Evolutionary conservation across 2,113 vertebrate genomes (phyloP).

Genomic region (Anarhynchus alexandrinus): DNA sequence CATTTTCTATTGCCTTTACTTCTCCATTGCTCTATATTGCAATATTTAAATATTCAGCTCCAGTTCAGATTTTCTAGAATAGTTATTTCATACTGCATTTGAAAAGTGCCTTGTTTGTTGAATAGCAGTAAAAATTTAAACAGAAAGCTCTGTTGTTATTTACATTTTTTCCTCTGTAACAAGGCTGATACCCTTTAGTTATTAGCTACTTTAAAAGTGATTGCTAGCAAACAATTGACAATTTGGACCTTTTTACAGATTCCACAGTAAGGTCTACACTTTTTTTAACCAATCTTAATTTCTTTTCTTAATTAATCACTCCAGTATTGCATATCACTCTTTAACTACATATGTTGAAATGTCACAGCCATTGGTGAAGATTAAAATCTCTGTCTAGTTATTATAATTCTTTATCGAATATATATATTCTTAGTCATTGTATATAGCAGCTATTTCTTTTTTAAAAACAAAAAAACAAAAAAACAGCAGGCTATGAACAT

Average conservation of each 20-base stretch:
- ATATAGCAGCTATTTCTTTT: neutral
- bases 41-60: neutral
- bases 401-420: neutral
- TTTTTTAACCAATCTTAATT: neutral
- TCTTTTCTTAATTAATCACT: neutral
- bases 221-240: neutral
- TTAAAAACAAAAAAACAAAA: neutral
- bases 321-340: neutral
- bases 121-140: neutral
- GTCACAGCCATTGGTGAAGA: neutral
- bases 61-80: neutral
- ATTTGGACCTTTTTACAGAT: neutral
- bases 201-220: neutral
- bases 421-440: neutral
- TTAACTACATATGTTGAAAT: neutral
- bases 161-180: neutral
- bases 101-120: neutral
- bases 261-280: neutral
- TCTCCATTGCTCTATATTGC: neutral
- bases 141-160: neutral
- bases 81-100: neutral
- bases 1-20: neutral
- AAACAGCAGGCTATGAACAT: neutral
- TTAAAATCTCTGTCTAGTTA: neutral
- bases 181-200: neutral